Evolutionary conservation across 1,140 invertebrate species (phyloP), one percentile per base, ranked within the genome.

Genomic region (Cepaea nemoralis): DNA sequence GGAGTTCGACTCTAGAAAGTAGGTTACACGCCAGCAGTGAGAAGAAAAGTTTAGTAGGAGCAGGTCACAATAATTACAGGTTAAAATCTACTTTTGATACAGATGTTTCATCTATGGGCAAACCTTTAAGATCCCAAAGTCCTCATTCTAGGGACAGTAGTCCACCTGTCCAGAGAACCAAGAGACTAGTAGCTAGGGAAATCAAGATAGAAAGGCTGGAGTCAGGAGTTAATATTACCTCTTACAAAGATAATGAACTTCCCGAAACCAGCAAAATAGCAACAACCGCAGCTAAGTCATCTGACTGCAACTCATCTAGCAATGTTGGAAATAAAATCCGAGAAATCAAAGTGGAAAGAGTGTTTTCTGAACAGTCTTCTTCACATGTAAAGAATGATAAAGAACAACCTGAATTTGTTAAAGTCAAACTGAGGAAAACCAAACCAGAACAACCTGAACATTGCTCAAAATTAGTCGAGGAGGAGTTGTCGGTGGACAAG

Each of bases 161-260:
- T n/a, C 78, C 78, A 14, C 78, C 78, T 31, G 78, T 80, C 16
- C 67, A 80, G 33, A 71, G 78, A 37, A 50, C 78, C 14, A 80
- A 55, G 10, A 48, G 35, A 55, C 27, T 80, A 8, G 48, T 80
- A 10, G 78, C 78, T 16, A 80, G 78, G 69, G 78, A 80, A 55
- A 80, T 80, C 19, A 71, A 71, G 39, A 80, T 80, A 35, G 78
- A 80, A 63, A 71, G 78, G 35, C 35, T 80, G 33, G 78, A 80
- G 19, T 50, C 67, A 8, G 78, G 78, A 33, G 69, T 33, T 0
- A 31, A 73, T 33, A 35, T 80, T 0, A 80, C 78, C n/a, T 50
- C 78, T n/a, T 80, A 80, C 48, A 80, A 80, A 80, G 42, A 80
- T 42, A 50, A 27, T 48, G 22, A 69, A 14, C 19, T 12, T 35